phyloP scores from a whole-genome alignment of 2,888 invertebrate species.

The Calliphora vomitoria region DNA sequence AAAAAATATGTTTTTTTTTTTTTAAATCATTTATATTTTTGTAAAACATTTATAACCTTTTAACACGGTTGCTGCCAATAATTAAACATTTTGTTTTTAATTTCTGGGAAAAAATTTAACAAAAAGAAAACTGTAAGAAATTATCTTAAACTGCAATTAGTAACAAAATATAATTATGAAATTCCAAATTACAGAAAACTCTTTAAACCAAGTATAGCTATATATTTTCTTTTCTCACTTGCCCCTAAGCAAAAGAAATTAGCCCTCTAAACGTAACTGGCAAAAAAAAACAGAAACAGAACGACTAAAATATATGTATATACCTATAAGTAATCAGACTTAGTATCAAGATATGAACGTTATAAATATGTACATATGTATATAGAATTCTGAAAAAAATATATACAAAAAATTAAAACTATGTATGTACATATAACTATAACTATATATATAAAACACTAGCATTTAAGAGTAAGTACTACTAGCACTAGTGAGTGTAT shows the following conservation, averaged over 20 bases:
- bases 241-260: background rate
- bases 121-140: conserved; percentile 3
- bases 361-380: background rate
- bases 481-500: conserved; percentile 18
- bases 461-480: conserved; percentile 4
- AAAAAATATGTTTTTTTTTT: conserved; percentile 21
- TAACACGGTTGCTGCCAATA: conserved; percentile 1
- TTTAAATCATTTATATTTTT: background rate
- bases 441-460: background rate
- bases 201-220: background rate
- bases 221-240: background rate
- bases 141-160: conserved; percentile 41
- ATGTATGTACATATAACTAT: background rate
- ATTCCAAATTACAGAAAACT: background rate
- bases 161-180: conserved; percentile 7
- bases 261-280: background rate
- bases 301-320: background rate
- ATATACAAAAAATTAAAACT: conserved; percentile 17
- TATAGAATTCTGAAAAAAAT: background rate
- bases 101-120: background rate
- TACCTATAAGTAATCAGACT: conserved; percentile 10
- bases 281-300: background rate
- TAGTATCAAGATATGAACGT: conserved; percentile 20
- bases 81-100: conserved; percentile 3
- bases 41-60: background rate